Conservation (phyloP, 2,888 invertebrate species). For the Phaedon cochleariae region DNA sequence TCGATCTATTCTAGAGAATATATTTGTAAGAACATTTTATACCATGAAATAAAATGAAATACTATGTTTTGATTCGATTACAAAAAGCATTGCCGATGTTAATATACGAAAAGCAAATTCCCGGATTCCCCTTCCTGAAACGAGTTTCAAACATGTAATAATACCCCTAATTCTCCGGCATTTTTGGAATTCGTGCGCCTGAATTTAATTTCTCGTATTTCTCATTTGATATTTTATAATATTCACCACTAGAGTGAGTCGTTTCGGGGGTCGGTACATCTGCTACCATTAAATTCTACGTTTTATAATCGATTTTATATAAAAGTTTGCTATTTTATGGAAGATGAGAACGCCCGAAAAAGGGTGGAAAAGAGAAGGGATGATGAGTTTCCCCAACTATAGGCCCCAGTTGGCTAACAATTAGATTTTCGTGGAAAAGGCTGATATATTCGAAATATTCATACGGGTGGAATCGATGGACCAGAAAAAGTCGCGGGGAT, state of each 20-base stretch:
- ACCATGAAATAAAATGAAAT: no score
- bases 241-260: conserved; percentile 25
- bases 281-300: conserved; percentile 49
- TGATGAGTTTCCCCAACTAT: conserved; percentile 38
- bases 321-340: conserved; percentile 50
- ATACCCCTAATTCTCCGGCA: not conserved
- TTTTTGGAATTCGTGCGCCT: conserved; percentile 7
- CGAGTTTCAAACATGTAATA: conserved; percentile 2
- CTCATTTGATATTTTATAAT: conserved; percentile 34
- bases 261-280: conserved; percentile 36
- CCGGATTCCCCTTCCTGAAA: not conserved
- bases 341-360: conserved; percentile 46
- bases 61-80: not conserved
- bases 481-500: conserved; percentile 26
- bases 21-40: no score
- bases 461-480: conserved; percentile 28
- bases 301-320: conserved; percentile 52
- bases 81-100: not conserved
- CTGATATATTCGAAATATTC: conserved; percentile 30
- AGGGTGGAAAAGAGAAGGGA: conserved; percentile 43
- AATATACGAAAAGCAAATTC: not conserved
- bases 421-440: conserved; percentile 37
- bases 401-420: conserved; percentile 36
- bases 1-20: no score
- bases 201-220: conserved; percentile 20